Evolutionary conservation across 1,140 invertebrate genomes (phyloP).

Genomic region (Drosophila tsacasi): DNA sequence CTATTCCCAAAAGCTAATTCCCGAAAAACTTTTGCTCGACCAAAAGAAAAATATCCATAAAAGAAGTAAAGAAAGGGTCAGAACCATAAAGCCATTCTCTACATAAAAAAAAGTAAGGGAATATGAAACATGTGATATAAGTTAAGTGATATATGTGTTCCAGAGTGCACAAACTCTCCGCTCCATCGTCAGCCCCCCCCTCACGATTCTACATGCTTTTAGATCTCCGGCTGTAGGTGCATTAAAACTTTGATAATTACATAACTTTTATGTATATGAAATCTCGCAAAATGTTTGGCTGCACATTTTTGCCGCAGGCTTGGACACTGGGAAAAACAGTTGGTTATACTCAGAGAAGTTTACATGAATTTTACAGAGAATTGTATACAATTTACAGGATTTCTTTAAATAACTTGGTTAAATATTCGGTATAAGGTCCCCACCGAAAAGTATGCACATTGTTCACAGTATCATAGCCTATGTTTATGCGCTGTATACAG

Average conservation of each 20-base stretch:
- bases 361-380: too few species aligned
- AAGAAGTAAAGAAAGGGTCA: conserved; percentile 39
- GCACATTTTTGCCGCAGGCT: conserved; percentile 66
- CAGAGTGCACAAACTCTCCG: conserved; percentile 13
- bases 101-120: conserved; percentile 4
- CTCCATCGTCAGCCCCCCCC: conserved; percentile 1
- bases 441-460: too few species aligned
- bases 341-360: too few species aligned
- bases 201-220: conserved; percentile 9
- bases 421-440: neutral
- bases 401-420: too few species aligned
- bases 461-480: too few species aligned
- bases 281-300: conserved; percentile 75
- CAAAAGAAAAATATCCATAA: conserved; percentile 41
- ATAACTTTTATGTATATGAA: conserved; percentile 73
- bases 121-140: conserved; percentile 55
- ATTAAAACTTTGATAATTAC: conserved; percentile 83
- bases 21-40: conserved; percentile 18
- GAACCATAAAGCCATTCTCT: conserved; percentile 8
- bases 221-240: conserved; percentile 60
- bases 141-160: conserved; percentile 46
- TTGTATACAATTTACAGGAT: too few species aligned
- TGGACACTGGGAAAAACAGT: neutral
- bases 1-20: conserved; percentile 40
- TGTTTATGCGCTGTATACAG: too few species aligned